Evolutionary conservation across 1,140 invertebrate genomes (phyloP), one percentile per base, ranked within the genome.

Genomic region (Chionoecetes opilio): DNA sequence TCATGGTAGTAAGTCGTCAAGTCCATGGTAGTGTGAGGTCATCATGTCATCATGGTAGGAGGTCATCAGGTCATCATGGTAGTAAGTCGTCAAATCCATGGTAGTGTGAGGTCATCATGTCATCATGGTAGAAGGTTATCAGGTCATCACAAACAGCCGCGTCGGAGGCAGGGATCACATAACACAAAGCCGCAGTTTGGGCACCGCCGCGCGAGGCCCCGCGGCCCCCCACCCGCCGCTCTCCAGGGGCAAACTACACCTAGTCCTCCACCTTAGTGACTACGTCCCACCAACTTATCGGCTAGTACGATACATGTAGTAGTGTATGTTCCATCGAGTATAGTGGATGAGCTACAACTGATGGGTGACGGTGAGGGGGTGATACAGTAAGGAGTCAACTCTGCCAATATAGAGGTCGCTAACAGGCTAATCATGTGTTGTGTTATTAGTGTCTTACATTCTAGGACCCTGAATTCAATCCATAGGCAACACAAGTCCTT

Each of bases 391-490:
- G 63, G 63, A 26, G 63, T 75, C 11, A 75, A 11, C 63, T 75
- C 63, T 11, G 63, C 63, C 63, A 75, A n/a, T 75, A 75, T 75
- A 75, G 63, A 75, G 63, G 21, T 8, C 21, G 26, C 63, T 75
- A 75, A 17, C 63, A 75, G 63, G 63, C 63, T 75, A 75, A n/a
- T n/a, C n/a, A n/a, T 75, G 63, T 75, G 63, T 75, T 75, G 21
- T 75, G 41, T 46, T 75, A 75, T 3, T 75, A n/a, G 63, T 75
- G 26, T 26, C 63, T 75, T 75, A 75, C n/a, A 75, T n/a, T 17
- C 63, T 75, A 75, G 63, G 63, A 75, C 63, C 63, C 63, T 75
- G 63, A 75, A 75, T 75, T 75, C 63, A 75, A 75, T 75, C 63
- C 63, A 75, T 75, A 75, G 63, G 63, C 63, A 75, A 21, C 63